phyloP scores from a whole-genome alignment of 2,797 vertebrate species.

The Acanthurus lineatus region DNA sequence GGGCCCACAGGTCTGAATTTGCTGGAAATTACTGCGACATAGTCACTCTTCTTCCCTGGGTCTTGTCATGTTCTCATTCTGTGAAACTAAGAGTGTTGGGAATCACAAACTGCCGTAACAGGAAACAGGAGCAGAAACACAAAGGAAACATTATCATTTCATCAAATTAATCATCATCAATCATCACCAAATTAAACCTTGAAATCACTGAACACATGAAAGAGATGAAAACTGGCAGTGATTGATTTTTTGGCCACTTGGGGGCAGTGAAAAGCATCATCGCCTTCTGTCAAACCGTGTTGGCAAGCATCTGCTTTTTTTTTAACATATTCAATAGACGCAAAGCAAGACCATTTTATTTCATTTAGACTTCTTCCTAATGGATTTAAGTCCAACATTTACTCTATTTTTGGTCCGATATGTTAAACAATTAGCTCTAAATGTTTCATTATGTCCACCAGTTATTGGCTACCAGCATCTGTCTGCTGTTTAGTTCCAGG shows the following conservation, averaged over 20 bases:
- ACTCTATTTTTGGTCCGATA: not conserved
- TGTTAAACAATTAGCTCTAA: not conserved
- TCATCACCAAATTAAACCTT: too few species aligned
- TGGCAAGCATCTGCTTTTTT: not conserved
- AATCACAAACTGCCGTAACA: not conserved
- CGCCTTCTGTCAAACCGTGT: not conserved
- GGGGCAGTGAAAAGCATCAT: not conserved
- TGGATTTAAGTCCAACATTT: not conserved
- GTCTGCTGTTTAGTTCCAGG: not conserved
- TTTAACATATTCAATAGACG: too few species aligned
- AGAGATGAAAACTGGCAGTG: not conserved
- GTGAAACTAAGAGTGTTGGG: not conserved
- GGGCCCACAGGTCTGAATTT: constrained; percentile 30
- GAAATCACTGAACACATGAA: too few species aligned
- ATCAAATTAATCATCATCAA: not conserved
- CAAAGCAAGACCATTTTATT: too few species aligned
- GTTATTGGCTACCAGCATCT: not conserved
- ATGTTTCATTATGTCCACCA: not conserved
- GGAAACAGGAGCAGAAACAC: too few species aligned
- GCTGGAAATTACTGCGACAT: constrained; percentile 38
- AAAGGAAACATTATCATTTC: not conserved
- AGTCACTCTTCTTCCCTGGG: constrained; percentile 15
- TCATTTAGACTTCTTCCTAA: not conserved
- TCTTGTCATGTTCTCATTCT: constrained; percentile 18
- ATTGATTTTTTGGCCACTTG: not conserved